A percentile compares a stretch with the other conserved stretches of the same genome.
phyloP scores from a whole-genome alignment of 2,113 vertebrate genomes.

The Sus scrofa region T2T-Sscrofa CM000820.6:125782501-125783000 shows the following conservation, averaged over 20 bases:
- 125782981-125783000: too few species aligned
- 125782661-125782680: background rate
- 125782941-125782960: too few species aligned
- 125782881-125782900: too few species aligned
- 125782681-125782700: slow-evolving; percentile 7
- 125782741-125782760: background rate
- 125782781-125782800: slow-evolving; percentile 22
- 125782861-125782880: background rate
- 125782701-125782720: slow-evolving; percentile 20
- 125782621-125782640: background rate
- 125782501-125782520: slow-evolving; percentile 26
- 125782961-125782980: too few species aligned
- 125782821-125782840: background rate
- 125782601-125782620: slow-evolving; percentile 14
- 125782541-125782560: slow-evolving; percentile 25
- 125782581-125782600: background rate
- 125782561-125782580: slow-evolving; percentile 33
- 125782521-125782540: background rate
- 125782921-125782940: too few species aligned
- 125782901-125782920: too few species aligned
- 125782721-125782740: background rate
- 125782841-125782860: background rate
- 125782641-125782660: slow-evolving; percentile 60
- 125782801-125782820: slow-evolving; percentile 21
- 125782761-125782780: slow-evolving; percentile 28